These are phyloP conservation scores for Oryzias curvinotus DNA, from an alignment of 2,113 vertebrate species.

Conservation along the genomic window DNA sequence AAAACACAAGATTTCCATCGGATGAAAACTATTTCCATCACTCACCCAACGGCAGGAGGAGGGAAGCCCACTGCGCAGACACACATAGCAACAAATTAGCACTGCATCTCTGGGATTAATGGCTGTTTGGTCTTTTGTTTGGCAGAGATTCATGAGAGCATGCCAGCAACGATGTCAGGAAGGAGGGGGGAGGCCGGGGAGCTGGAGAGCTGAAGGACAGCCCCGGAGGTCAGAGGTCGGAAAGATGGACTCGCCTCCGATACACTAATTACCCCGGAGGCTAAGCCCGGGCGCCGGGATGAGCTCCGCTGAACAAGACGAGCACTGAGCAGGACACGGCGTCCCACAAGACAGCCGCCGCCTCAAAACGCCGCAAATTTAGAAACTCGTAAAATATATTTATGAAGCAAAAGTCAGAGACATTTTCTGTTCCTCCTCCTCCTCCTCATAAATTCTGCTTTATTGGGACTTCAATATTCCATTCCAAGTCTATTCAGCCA, in stretches of 20 bases:
- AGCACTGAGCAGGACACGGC: background rate
- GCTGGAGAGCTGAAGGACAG: slow-evolving; percentile 23
- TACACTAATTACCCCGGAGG: slow-evolving; percentile 58
- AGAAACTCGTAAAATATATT: background rate
- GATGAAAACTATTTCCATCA: slow-evolving; percentile 57
- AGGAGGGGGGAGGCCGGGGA: background rate
- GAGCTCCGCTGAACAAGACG: slow-evolving; percentile 23
- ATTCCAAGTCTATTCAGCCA: too few relatives aligned
- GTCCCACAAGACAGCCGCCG: too few relatives aligned
- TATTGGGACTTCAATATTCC: too few relatives aligned
- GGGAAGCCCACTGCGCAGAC: slow-evolving; percentile 39
- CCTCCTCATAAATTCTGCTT: too few relatives aligned
- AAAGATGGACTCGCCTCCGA: slow-evolving; percentile 34
- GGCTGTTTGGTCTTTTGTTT: slow-evolving; percentile 42
- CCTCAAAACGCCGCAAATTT: background rate
- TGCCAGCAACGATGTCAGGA: slow-evolving; percentile 15
- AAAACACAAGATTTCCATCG: slow-evolving; percentile 45
- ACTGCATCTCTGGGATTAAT: slow-evolving; percentile 38
- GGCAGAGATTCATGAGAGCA: slow-evolving; percentile 40
- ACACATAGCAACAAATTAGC: slow-evolving; percentile 59
- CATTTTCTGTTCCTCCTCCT: background rate
- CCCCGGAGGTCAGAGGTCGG: slow-evolving; percentile 46
- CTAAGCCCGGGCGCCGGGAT: slow-evolving; percentile 26
- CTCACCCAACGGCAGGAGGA: slow-evolving; percentile 55
- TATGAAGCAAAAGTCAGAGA: background rate